phyloP scores from a whole-genome alignment of 2,888 invertebrate genomes.

The Trichacis sp. region DNA sequence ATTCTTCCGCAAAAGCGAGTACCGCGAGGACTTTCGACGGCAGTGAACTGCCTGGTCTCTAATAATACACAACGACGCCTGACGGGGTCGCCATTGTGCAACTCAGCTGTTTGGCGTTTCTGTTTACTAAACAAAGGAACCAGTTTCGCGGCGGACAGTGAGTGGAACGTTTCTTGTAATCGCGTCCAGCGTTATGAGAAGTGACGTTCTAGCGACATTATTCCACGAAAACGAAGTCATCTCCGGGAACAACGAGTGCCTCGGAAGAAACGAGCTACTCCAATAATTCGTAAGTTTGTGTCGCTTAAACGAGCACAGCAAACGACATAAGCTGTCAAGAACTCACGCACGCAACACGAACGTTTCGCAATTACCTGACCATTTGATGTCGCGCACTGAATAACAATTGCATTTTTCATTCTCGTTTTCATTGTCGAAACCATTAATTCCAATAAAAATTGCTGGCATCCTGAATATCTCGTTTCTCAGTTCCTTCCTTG shows the following conservation, averaged over 20 bases:
- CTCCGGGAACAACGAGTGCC: background rate
- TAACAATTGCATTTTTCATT: no score
- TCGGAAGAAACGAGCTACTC: background rate
- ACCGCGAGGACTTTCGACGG: background rate
- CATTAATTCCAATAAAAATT: no score
- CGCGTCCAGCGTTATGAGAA: slow-evolving; percentile 31
- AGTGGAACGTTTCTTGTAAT: slow-evolving; percentile 33
- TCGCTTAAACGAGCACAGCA: background rate
- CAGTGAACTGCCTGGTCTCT: slow-evolving; percentile 12
- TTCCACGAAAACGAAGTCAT: background rate
- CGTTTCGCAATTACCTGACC: background rate
- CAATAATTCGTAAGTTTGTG: background rate
- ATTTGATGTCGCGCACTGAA: no score
- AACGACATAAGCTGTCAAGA: background rate
- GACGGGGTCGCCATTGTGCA: slow-evolving; percentile 46
- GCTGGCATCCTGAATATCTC: no score
- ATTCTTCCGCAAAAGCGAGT: no score
- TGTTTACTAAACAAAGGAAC: slow-evolving; percentile 68
- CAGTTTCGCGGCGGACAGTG: slow-evolving; percentile 38
- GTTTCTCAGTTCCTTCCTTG: no score
- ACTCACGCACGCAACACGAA: background rate
- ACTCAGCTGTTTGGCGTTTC: slow-evolving; percentile 63
- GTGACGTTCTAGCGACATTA: slow-evolving; percentile 20
- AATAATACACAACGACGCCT: slow-evolving; percentile 39
- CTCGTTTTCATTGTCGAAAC: no score